Base-by-base conservation (phyloP, 2,888 invertebrate species). In the Tetranychus truncatus region DNA sequence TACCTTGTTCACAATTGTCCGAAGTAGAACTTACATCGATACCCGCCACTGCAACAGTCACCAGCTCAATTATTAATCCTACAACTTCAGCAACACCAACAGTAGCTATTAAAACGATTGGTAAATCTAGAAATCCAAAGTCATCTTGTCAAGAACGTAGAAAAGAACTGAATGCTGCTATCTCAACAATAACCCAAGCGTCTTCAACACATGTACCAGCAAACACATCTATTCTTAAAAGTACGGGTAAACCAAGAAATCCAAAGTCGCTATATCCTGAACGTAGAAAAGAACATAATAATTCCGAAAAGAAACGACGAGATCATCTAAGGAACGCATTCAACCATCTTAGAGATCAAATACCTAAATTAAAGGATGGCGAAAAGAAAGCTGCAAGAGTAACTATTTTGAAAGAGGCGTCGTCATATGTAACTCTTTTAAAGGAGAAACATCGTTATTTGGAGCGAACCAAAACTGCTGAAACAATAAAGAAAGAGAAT, bases 241-340 rank as follows among this genome's bases (percentile, higher is more conserved):
- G 55, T 55, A 55, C 55, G 55, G 55, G 55, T 55, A 55, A 55
- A 55, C 11, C 69, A 24, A 9, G 24, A 69, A 69, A 24, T 24
- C 24, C 69, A 18, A 76, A 76, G 67, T 45, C 24, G 44, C 45
- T 73, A 34, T 74, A 74, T 66, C 77, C 77, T 7, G 44, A 74
- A 20, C 67, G 75, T 34, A 20, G 77, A 44, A 72, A 76, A 20
- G 77, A 77, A 69, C 77, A 77, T 73, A 77, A 77, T 67, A 76
- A 77, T 46, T 77, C 77, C 3, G 77, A 77, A 65, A 46, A 76
- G 11, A 77, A 77, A 74, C 77, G 77, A 20, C 71, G 77, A 44
- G 77, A 77, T 72, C 77, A 77, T 67, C 72, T 77, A 20, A 74
- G 77, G 20, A 76, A 76, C 55, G 77, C 77, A 11, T 77, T 77